Evolutionary conservation across 2,888 invertebrate genomes (phyloP), one percentile per base, ranked within the genome.

Genomic region (Drosophila kuntzei): DNA sequence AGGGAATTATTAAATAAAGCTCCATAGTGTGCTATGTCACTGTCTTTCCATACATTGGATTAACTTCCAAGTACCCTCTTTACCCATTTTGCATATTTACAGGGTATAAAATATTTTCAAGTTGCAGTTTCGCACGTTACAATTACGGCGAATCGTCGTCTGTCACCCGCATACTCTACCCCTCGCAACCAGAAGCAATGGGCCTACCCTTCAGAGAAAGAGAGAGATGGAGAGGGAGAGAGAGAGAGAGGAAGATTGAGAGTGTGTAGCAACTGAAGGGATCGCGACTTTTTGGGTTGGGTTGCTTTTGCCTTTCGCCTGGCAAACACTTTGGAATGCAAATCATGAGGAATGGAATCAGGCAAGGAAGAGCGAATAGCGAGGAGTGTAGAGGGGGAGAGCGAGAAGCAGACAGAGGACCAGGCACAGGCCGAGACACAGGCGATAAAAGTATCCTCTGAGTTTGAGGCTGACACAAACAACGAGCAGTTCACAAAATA

Each of bases 321-420:
- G 61, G 69, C 63, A 84, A 71, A 87, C 90, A 87, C 89, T 79
- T 84, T 83, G 90, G 90, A 90, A 90, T 90, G 90, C 90, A 90
- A 90, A 90, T 90, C 89, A 86, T 37, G 54, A 44, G 55, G 61
- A 62, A 77, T 74, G 76, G 58, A 47, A 39, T 32, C 46, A 20
- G 14, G 47, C 37, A 49, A 57, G 46, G 16, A 46, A 50, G 3
- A 29, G 57, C 3, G 7, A 2, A 18, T 9, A 2, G 54, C 12
- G 37, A 16, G 49, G 18, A 27, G 37, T 4, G 34, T 1, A 12
- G 16, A 11, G 16, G 12, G 12, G 29, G 6, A 7, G 8, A 27
- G n/a, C n/a, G 49, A 9, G 29, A 9, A 12, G 25, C n/a, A 16
- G 29, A 14, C 14, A 3, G 20, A 50, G 41, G 22, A 9, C 12